A percentile compares a stretch with the other conserved stretches of the same genome.
Evolutionary conservation across 64 coral and sea anemone genomes (phyloP).

Genomic region (Dendrophyllia cribrosa): DNA sequence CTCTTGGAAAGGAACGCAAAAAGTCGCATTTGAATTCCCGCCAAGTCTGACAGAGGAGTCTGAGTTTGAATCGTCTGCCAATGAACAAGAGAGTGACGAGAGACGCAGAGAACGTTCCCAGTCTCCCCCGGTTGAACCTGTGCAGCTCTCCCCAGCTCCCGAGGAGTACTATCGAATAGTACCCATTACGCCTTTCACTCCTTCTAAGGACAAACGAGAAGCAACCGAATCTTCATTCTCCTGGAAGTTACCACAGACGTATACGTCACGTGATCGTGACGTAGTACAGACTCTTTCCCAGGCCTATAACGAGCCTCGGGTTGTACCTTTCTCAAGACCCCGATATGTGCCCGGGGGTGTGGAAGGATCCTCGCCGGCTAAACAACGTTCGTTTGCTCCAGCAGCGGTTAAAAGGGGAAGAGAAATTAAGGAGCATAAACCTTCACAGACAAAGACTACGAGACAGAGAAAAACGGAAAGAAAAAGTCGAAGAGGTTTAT

Average conservation of each 20-base stretch:
- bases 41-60: constrained; percentile 5
- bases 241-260: constrained; percentile 84
- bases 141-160: constrained; percentile 88
- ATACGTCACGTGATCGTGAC: constrained; percentile 75
- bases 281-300: constrained; percentile 85
- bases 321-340: constrained; percentile 29
- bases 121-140: constrained; percentile 37
- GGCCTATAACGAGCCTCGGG: constrained; percentile 75
- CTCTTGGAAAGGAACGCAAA: constrained; percentile 19
- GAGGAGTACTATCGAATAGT: constrained; percentile 93
- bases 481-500: background rate
- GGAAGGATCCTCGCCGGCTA: background rate
- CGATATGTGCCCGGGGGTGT: background rate
- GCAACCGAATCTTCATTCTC: constrained; percentile 58
- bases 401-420: background rate
- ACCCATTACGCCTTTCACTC: constrained; percentile 76
- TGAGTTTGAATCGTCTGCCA: background rate
- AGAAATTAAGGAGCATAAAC: background rate
- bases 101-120: constrained; percentile 25
- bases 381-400: background rate
- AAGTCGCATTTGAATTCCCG: background rate
- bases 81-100: constrained; percentile 7
- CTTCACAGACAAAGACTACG: background rate
- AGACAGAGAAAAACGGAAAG: background rate
- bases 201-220: constrained; percentile 43